phyloP scores from a whole-genome alignment of 2,888 invertebrate species.

The Gastracanthus pulcherrimus region DNA sequence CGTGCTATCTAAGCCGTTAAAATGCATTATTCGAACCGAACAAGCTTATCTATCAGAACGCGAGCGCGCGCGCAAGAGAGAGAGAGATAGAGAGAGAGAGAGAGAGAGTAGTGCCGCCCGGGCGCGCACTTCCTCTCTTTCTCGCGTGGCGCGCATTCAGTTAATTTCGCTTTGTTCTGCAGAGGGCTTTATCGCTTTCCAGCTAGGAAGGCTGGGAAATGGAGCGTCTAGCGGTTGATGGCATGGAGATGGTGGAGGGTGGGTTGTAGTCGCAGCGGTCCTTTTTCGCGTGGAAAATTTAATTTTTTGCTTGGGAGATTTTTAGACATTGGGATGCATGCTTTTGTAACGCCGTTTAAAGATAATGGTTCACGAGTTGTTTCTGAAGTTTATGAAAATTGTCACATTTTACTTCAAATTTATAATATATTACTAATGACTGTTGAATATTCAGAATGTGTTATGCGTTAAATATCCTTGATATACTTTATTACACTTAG shows the following conservation, averaged over 20 bases:
- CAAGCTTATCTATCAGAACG: slow-evolving; percentile 50
- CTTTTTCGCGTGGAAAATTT: not conserved
- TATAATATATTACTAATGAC: no score
- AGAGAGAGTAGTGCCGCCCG: no score
- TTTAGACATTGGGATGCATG: no score
- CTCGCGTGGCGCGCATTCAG: slow-evolving; percentile 20
- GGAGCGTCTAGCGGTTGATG: not conserved
- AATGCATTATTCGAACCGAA: slow-evolving; percentile 48
- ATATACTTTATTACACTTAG: no score
- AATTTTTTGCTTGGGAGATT: not conserved
- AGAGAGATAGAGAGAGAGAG: no score
- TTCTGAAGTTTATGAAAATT: no score
- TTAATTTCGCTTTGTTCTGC: slow-evolving; percentile 40
- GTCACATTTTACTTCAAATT: no score
- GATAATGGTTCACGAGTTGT: no score
- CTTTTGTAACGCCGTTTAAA: no score
- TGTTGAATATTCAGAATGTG: no score
- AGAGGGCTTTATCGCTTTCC: slow-evolving; percentile 10
- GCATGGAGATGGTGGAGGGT: not conserved
- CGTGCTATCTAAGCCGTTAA: slow-evolving; percentile 48
- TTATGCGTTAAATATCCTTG: no score
- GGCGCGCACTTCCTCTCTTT: not conserved
- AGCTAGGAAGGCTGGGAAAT: not conserved
- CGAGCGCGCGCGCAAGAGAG: no score
- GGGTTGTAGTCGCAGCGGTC: not conserved